Evolutionary conservation across 2,797 vertebrate species (phyloP).

Genomic region (Tachyglossus aculeatus): DNA sequence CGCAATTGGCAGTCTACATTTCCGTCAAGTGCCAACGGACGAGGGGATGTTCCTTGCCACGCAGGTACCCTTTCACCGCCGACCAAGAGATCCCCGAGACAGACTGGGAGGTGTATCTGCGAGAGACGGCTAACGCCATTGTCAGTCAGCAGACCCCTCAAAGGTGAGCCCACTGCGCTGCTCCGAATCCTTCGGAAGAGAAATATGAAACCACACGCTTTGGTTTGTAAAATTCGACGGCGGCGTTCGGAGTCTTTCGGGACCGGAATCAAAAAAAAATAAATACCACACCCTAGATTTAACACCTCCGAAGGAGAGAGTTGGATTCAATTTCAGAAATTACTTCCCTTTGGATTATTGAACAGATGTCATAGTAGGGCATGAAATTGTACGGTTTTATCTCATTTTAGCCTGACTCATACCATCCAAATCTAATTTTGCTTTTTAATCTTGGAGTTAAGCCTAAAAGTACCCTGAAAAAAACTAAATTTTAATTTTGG

Average conservation of each 20-base stretch:
- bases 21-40: background rate
- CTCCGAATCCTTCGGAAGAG: no score
- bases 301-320: background rate
- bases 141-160: constrained; percentile 94
- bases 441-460: no score
- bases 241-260: background rate
- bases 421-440: no score
- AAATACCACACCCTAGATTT: background rate
- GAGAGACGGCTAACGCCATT: constrained; percentile 92
- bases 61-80: constrained; percentile 89
- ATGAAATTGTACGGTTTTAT: no score
- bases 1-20: background rate
- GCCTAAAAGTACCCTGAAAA: no score
- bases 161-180: constrained; percentile 82
- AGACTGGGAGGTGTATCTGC: constrained; percentile 95
- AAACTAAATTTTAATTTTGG: no score
- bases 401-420: no score
- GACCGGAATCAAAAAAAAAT: constrained; percentile 11
- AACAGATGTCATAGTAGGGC: background rate
- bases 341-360: background rate
- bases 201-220: background rate
- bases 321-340: constrained; percentile 14
- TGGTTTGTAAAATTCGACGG: background rate
- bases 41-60: background rate
- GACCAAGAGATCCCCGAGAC: constrained; percentile 94